Conservation (phyloP, 2,888 invertebrate genomes). For the Volucella zonaria region DNA sequence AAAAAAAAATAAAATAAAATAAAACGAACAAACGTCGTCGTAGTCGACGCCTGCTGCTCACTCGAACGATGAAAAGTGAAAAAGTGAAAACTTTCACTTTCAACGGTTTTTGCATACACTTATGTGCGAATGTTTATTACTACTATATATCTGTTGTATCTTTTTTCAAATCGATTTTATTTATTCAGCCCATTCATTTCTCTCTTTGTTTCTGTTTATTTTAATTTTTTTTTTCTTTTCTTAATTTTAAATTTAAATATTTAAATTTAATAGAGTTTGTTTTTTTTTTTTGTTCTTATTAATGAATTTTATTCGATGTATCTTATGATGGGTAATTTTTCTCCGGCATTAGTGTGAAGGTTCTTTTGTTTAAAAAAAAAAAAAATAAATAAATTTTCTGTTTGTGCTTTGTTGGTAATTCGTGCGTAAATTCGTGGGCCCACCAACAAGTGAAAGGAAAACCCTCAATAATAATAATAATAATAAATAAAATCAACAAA, state of each 20-base stretch:
- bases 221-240: constrained; percentile 44
- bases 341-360: constrained; percentile 70
- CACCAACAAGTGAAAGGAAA: constrained; percentile 63
- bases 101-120: constrained; percentile 69
- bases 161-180: constrained; percentile 70
- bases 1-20: constrained; percentile 72
- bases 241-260: neutral
- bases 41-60: constrained; percentile 36
- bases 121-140: constrained; percentile 48
- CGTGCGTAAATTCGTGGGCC: constrained; percentile 36
- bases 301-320: constrained; percentile 47
- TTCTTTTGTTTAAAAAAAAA: constrained; percentile 47
- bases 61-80: constrained; percentile 58
- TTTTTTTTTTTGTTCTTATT: neutral
- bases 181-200: constrained; percentile 67
- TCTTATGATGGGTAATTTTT: constrained; percentile 69
- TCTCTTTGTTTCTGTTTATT: constrained; percentile 62
- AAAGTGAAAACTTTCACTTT: constrained; percentile 71
- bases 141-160: constrained; percentile 14
- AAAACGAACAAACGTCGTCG: constrained; percentile 55
- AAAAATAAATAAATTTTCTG: constrained; percentile 34
- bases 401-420: constrained; percentile 52
- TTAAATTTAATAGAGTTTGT: neutral
- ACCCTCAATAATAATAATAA: neutral
- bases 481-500: constrained; percentile 14